Evolutionary conservation across 2,888 invertebrate species (phyloP).

Genomic region (Beris chalybata): DNA sequence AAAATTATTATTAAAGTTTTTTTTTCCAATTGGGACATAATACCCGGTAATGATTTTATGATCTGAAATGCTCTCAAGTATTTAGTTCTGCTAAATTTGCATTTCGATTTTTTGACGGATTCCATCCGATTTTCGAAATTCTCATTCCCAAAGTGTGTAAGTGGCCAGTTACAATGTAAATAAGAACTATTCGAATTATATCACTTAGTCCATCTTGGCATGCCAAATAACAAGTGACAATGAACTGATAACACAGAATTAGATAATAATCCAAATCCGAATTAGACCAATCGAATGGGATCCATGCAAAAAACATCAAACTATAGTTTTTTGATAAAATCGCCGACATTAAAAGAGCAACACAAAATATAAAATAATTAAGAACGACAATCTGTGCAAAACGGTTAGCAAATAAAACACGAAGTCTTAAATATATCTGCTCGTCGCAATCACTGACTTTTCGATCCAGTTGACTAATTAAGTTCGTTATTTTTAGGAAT

Average conservation of each 20-base stretch:
- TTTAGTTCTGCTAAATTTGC: neutral
- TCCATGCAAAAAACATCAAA: slow-evolving; percentile 1
- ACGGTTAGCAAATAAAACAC: neutral
- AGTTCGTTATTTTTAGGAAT: neutral
- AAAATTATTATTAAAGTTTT: too few relatives aligned
- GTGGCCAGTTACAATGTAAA: slow-evolving; percentile 3
- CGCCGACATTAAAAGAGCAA: neutral
- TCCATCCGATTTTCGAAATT: slow-evolving; percentile 4
- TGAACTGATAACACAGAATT: too few relatives aligned
- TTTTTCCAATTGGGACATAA: neutral
- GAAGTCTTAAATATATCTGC: neutral
- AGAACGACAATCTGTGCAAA: neutral
- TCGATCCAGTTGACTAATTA: neutral
- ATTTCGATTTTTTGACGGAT: neutral
- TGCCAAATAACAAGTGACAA: neutral
- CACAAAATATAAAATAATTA: neutral
- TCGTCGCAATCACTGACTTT: neutral
- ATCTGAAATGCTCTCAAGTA: neutral
- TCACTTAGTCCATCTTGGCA: slow-evolving; percentile 7
- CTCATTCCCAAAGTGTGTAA: neutral
- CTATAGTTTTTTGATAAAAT: neutral
- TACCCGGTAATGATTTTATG: neutral
- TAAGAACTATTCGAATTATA: slow-evolving; percentile 1
- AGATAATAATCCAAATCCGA: too few relatives aligned
- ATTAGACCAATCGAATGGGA: neutral